These are phyloP conservation scores for Drosophila micromelanica DNA, from an alignment of 1,140 invertebrate species.

Conservation along the genomic window DNA sequence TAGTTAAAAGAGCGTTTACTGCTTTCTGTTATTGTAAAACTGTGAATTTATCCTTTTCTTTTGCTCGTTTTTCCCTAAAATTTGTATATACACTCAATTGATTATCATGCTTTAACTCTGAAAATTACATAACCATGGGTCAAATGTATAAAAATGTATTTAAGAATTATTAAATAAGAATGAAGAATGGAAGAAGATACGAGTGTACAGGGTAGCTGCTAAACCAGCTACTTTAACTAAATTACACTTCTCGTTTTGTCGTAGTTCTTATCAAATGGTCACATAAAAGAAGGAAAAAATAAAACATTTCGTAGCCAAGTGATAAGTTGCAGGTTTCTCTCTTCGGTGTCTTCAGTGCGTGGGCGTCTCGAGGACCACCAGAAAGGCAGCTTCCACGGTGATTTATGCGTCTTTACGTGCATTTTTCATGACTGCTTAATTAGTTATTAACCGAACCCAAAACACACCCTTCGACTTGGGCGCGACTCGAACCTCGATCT, in stretches of 20 bases:
- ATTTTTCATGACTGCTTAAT: slow-evolving; percentile 68
- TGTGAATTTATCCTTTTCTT: no score
- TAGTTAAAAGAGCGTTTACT: background rate
- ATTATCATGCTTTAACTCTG: no score
- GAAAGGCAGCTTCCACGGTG: slow-evolving; percentile 37
- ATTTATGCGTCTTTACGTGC: slow-evolving; percentile 54
- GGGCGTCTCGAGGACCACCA: slow-evolving; percentile 46
- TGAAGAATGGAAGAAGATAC: no score
- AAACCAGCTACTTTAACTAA: background rate
- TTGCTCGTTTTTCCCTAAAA: no score
- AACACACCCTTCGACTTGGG: slow-evolving; percentile 26
- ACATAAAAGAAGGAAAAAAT: background rate
- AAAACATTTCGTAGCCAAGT: slow-evolving; percentile 5
- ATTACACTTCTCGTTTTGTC: no score
- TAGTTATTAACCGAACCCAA: slow-evolving; percentile 57
- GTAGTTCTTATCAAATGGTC: slow-evolving; percentile 16
- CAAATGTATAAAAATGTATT: background rate
- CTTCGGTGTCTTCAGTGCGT: slow-evolving; percentile 1
- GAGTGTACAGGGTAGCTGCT: no score
- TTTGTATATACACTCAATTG: no score
- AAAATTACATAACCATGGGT: background rate
- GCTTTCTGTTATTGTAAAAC: background rate
- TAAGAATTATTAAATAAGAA: no score
- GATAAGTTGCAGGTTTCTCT: slow-evolving; percentile 8
- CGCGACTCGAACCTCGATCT: slow-evolving; percentile 14